Percentiles rank a stretch among this genome's conserved stretches.
phyloP scores from a whole-genome alignment of 2,113 vertebrate genomes.

The Beaufortia kweichowensis region DNA sequence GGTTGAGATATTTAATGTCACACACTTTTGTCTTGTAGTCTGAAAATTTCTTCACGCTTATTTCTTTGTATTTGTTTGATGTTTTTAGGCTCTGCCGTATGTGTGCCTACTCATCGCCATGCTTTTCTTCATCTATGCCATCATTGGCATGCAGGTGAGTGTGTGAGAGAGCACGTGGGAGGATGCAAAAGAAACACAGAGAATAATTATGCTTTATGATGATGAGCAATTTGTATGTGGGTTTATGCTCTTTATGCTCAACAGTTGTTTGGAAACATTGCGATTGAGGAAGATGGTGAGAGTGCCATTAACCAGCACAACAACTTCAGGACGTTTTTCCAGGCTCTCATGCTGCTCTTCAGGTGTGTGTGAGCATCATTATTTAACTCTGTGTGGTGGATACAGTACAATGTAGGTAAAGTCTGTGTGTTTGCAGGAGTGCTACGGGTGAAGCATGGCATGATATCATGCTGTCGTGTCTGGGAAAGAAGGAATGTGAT shows the following conservation, averaged over 20 bases:
- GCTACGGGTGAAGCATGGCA: slow-evolving; percentile 98
- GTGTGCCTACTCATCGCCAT: slow-evolving; percentile 83
- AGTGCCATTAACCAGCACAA: slow-evolving; percentile 96
- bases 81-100: slow-evolving; percentile 76
- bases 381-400: slow-evolving; percentile 2
- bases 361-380: slow-evolving; percentile 73
- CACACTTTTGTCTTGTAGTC: not conserved
- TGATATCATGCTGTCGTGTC: slow-evolving; percentile 96
- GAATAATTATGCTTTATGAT: not conserved
- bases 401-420: not conserved
- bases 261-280: slow-evolving; percentile 97
- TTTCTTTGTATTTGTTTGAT: slow-evolving; percentile 4
- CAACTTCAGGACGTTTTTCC: slow-evolving; percentile 97
- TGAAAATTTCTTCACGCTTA: not conserved
- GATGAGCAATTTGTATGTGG: slow-evolving; percentile 25
- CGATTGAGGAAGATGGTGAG: slow-evolving; percentile 80
- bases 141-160: slow-evolving; percentile 82
- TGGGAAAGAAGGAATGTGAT: slow-evolving; percentile 85
- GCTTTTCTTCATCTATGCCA: slow-evolving; percentile 84
- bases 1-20: too few species aligned
- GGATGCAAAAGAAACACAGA: not conserved
- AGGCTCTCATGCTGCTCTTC: slow-evolving; percentile 96
- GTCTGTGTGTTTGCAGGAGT: slow-evolving; percentile 76
- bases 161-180: slow-evolving; percentile 10
- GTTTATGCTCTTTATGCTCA: slow-evolving; percentile 46